Evolutionary conservation across 2,888 invertebrate species (phyloP).

Genomic region (Iselma pallidipennis): DNA sequence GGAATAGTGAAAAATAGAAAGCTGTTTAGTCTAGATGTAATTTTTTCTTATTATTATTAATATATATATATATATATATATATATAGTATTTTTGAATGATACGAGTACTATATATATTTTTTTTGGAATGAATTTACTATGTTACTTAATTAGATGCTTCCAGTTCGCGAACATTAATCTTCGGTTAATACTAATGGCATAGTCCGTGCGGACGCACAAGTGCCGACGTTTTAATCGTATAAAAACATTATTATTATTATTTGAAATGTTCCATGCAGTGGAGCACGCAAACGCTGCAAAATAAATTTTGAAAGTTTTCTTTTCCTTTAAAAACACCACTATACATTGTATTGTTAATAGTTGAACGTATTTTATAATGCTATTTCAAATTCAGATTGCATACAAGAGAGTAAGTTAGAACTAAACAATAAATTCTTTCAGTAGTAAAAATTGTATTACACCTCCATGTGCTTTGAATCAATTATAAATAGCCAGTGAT

Average conservation of each 20-base stretch:
- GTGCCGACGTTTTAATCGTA: slow-evolving; percentile 37
- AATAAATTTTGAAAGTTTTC: slow-evolving; percentile 8
- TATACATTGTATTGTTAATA: slow-evolving; percentile 33
- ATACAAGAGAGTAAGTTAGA: slow-evolving; percentile 29
- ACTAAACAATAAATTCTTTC: slow-evolving; percentile 36
- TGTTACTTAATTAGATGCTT: slow-evolving; percentile 50
- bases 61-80: too few species aligned
- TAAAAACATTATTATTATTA: slow-evolving; percentile 34
- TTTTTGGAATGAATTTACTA: slow-evolving; percentile 48
- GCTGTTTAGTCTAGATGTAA: not conserved
- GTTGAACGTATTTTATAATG: slow-evolving; percentile 32
- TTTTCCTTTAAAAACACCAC: slow-evolving; percentile 8
- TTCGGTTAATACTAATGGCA: slow-evolving; percentile 44
- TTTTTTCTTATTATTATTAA: not conserved
- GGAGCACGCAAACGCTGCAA: slow-evolving; percentile 14
- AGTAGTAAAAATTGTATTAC: slow-evolving; percentile 32
- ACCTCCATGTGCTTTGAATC: slow-evolving; percentile 26
- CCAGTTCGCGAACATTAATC: slow-evolving; percentile 44
- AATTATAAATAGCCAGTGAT: slow-evolving; percentile 22
- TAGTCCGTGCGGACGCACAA: slow-evolving; percentile 36
- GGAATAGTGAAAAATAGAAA: slow-evolving; percentile 1
- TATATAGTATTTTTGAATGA: too few species aligned
- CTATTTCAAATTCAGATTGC: slow-evolving; percentile 37
- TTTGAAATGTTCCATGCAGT: slow-evolving; percentile 13
- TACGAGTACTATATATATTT: too few species aligned